A percentile compares a stretch with the other conserved stretches of the same genome.
These are phyloP conservation scores for Tauraco hartlaubi DNA, from an alignment of 2,797 vertebrate species.

Conservation along the genomic window DNA sequence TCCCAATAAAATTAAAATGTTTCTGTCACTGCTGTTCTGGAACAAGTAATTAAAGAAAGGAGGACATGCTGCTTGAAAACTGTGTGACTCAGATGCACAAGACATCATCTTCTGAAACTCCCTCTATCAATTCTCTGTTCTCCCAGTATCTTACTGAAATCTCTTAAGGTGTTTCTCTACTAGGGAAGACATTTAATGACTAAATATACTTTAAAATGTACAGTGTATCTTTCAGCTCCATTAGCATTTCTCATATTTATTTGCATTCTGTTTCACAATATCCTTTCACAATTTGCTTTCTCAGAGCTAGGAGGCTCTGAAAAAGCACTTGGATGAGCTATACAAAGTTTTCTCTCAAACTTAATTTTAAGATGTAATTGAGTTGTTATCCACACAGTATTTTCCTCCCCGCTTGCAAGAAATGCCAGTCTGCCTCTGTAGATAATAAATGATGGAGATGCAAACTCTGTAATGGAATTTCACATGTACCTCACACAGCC, in stretches of 20 bases:
- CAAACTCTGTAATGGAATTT: conserved; percentile 54
- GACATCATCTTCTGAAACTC: neutral
- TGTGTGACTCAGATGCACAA: neutral
- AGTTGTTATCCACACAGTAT: conserved; percentile 38
- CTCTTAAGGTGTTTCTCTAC: neutral
- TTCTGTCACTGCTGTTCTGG: neutral
- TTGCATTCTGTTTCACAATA: neutral
- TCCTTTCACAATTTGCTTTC: neutral
- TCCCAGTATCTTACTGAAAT: neutral
- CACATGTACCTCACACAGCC: neutral
- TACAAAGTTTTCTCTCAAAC: neutral
- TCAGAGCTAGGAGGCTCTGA: neutral
- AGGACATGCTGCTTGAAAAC: neutral
- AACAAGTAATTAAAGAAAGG: neutral
- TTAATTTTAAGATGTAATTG: conserved; percentile 39
- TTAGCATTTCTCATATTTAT: neutral
- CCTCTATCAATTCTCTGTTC: neutral
- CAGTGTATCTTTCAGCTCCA: neutral
- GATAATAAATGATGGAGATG: conserved; percentile 51
- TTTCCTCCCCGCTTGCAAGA: conserved; percentile 2
- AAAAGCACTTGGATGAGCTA: neutral
- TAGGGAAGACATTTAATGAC: neutral
- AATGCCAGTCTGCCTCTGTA: conserved; percentile 30
- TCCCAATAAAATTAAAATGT: neutral
- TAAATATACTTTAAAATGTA: neutral